Conservation (phyloP, 2,113 vertebrate genomes). For the Elephantulus edwardii region DNA sequence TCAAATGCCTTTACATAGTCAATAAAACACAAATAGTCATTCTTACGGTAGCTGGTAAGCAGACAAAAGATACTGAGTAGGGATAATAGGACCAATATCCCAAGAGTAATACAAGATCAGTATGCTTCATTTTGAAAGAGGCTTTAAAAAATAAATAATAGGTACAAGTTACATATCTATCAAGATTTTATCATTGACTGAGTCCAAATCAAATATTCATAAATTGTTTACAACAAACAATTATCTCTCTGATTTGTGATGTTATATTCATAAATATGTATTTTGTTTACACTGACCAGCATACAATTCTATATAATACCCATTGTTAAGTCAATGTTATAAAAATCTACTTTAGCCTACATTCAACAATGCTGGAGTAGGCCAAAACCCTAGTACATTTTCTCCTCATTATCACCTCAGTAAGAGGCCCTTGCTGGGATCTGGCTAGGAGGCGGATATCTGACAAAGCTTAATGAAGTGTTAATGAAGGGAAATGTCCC, state of each 20-base stretch:
- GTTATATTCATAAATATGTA: neutral
- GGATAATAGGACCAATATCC: neutral
- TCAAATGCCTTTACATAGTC: too few relatives aligned
- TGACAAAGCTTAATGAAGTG: slow-evolving; percentile 74
- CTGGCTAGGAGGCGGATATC: slow-evolving; percentile 61
- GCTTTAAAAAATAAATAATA: slow-evolving; percentile 45
- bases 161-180: slow-evolving; percentile 29
- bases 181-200: neutral
- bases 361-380: slow-evolving; percentile 61
- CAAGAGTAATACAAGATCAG: neutral
- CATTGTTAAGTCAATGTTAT: slow-evolving; percentile 59
- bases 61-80: neutral
- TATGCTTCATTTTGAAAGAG: slow-evolving; percentile 35
- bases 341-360: slow-evolving; percentile 64
- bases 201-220: neutral
- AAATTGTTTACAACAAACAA: slow-evolving; percentile 36
- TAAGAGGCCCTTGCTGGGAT: slow-evolving; percentile 64
- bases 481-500: slow-evolving; percentile 70
- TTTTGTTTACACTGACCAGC: slow-evolving; percentile 34
- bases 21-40: too few relatives aligned
- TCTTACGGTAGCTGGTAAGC: slow-evolving; percentile 21
- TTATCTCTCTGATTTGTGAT: neutral
- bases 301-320: slow-evolving; percentile 39
- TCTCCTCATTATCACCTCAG: slow-evolving; percentile 76
- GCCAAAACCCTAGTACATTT: slow-evolving; percentile 60